Base-by-base conservation (phyloP, 2,888 invertebrate species). In the Clostera curtula region DNA sequence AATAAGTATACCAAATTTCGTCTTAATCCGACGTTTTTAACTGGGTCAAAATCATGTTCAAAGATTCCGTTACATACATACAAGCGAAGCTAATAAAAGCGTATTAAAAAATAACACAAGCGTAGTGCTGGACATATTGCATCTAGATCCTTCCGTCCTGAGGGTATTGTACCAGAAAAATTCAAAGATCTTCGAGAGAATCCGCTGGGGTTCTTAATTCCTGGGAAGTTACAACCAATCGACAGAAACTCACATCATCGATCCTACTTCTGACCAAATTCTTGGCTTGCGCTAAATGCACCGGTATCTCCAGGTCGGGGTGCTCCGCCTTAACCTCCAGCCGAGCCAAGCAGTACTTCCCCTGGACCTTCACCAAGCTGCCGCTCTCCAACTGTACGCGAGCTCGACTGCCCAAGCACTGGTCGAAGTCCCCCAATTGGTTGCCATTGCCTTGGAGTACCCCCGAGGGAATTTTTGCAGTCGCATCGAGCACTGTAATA, bases 351-450 rank as follows among this genome's bases (percentile, higher is more conserved):
- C 91, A 91, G 60, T 91, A 91, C 57, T 90, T 88, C 16, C 91
- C 91, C 40, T 88, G 86, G 27, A 90, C 77, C 55, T 82, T 86
- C 5, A 90, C 85, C 12, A 88, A 77, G 31, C 84, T 86, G 12
- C 85, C 85, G n/a, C 79, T 75, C 24, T 85, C 85, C 36, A 89
- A 64, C 48, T 87, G 85, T 4, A 88, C 80, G 39, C 88, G 85
- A 1, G 90, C 87, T 11, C 86, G 80, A 8, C 88, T 85, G 23
- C 72, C 85, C 35, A 89, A 71, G 50, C 90, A 90, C 67, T 89
- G 87, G 66, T 89, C 90, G 52, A 88, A 91, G 71, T 90, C 90
- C 7, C 90, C 90, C 9, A 90, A 70, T 61, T 90, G 90, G 59
- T 90, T 90, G 24, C 89, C 85, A 60, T 90, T 90, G 40, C 90